Base-by-base conservation (phyloP, 2,888 invertebrate species). In the Epinotia brunnichana region DNA sequence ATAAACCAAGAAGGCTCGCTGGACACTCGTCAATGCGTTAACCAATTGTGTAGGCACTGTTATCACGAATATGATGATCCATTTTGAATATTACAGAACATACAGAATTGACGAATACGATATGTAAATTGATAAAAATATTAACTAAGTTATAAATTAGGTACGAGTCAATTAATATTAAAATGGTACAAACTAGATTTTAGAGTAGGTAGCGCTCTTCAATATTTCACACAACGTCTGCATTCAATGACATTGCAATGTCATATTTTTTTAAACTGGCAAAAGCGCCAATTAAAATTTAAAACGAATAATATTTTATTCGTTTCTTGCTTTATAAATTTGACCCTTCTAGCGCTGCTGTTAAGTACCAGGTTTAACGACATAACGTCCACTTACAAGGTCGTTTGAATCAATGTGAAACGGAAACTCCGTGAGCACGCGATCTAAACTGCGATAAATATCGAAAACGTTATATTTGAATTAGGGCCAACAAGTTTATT, bases 161-260 rank as follows among this genome's bases (percentile, higher is more conserved):
- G n/a, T 44, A 44, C 5, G 44, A 44, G 44, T 44, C 3, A 44
- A 44, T 44, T 3, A 5, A 29, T 29, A 29, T 29, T 7, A 3
- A 29, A 29, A 44, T n/a, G 15, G 7, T n/a, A 48, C n/a, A 13
- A 48, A 48, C 4, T 62, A 62, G 35, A 13, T 35, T 53, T 39
- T 13, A 13, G 7, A 21, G 21, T 15, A 53, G 56, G 15, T 54
- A 15, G 15, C 4, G 24, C 35, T 9, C 9, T 29, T 35, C 15
- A 10, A 69, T 17, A 69, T 11, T 69, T 64, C 69, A 69, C 73
- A 69, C 64, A 64, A 60, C 70, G 64, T 70, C 60, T 69, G 63
- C 29, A 48, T 61, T 44, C 13, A 70, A 64, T 59, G 67, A 57
- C 48, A 48, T 2, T 11, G 2, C 60, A 72, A 53, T 24, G 53